Conservation (phyloP, 2,888 invertebrate species). For the Cordilura impudica region DNA sequence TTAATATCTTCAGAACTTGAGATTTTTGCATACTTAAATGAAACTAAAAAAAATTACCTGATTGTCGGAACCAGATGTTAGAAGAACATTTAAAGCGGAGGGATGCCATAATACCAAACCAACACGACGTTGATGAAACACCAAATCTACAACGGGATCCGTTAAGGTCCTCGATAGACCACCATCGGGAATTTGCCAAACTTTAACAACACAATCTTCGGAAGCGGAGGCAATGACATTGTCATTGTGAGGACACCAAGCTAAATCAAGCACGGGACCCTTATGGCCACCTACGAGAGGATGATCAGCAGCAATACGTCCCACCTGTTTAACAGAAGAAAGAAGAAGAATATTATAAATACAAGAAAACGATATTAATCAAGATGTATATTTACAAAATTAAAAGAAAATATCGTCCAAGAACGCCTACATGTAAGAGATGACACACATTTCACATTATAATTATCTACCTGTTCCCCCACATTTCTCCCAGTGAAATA, state of each 20-base stretch:
- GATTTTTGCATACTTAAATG: too few relatives aligned
- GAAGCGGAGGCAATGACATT: conserved; percentile 98
- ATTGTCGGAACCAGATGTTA: conserved; percentile 96
- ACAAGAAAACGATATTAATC: conserved; percentile 14
- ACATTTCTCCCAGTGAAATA: conserved; percentile 10
- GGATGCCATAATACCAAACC: conserved; percentile 98
- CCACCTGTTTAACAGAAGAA: conserved; percentile 84
- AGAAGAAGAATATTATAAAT: conserved; percentile 51
- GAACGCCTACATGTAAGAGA: conserved; percentile 24
- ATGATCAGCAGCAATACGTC: conserved; percentile 95
- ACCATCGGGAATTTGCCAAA: conserved; percentile 97
- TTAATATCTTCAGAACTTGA: too few relatives aligned
- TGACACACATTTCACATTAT: conserved; percentile 40
- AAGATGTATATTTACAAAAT: background rate
- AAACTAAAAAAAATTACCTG: conserved; percentile 83
- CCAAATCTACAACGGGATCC: conserved; percentile 94
- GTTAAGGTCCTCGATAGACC: conserved; percentile 93
- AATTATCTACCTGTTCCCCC: conserved; percentile 6
- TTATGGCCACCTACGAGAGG: conserved; percentile 97
- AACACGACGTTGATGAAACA: conserved; percentile 94
- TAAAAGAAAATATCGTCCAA: background rate
- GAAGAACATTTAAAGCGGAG: conserved; percentile 94
- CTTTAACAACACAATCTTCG: conserved; percentile 97
- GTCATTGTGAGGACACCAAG: conserved; percentile 99
- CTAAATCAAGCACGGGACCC: conserved; percentile 96